Conservation (phyloP, 1,140 invertebrate species). For the Reticulitermes speratus region DNA sequence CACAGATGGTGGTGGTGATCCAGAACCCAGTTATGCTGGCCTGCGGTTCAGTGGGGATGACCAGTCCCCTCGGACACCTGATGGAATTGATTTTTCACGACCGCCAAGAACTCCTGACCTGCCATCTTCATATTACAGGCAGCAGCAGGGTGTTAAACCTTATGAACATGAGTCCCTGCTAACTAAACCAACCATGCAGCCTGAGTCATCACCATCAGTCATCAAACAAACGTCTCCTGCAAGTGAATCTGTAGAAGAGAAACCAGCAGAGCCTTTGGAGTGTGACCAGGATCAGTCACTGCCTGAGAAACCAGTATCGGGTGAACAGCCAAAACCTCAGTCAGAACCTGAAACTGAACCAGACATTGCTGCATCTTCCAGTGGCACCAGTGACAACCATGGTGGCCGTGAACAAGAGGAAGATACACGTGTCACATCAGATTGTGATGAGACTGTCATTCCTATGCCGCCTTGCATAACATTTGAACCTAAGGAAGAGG, state of each 20-base stretch:
- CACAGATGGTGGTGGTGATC: constrained; percentile 53
- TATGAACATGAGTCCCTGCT: background rate
- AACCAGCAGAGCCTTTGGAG: background rate
- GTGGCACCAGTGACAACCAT: background rate
- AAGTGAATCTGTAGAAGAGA: background rate
- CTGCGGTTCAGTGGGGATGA: constrained; percentile 43
- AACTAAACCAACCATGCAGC: background rate
- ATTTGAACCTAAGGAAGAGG: background rate
- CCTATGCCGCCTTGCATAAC: background rate
- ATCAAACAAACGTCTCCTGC: background rate
- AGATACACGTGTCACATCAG: background rate
- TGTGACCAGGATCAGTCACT: background rate
- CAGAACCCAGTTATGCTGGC: constrained; percentile 38
- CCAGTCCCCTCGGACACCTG: constrained; percentile 51
- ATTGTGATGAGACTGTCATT: background rate
- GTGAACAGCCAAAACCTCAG: background rate
- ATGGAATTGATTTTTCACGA: constrained; percentile 49
- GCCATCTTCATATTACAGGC: constrained; percentile 37
- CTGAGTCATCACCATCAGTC: background rate
- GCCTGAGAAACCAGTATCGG: background rate
- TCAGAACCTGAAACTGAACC: background rate
- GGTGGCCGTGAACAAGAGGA: background rate
- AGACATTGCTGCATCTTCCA: background rate
- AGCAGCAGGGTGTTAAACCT: constrained; percentile 27
- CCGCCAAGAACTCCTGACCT: constrained; percentile 54